A percentile compares a stretch with the other conserved stretches of the same genome.
These are phyloP conservation scores for Heliornis fulica DNA, from an alignment of 2,113 vertebrate genomes.

Conservation along the genomic window DNA sequence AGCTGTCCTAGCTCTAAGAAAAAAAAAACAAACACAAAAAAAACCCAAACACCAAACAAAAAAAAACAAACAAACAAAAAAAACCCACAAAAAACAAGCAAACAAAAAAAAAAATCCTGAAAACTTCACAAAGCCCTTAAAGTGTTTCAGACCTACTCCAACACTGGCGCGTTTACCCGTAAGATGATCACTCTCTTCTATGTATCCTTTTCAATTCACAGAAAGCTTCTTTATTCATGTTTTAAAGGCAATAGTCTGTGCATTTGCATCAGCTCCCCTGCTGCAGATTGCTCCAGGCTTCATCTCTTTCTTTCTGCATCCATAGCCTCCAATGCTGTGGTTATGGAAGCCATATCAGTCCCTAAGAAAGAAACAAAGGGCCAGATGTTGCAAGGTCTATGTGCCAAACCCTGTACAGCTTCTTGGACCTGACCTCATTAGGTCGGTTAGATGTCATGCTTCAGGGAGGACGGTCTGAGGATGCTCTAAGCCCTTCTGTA, in stretches of 20 bases:
- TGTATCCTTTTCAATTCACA: neutral
- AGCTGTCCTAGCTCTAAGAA: neutral
- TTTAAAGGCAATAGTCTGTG: neutral
- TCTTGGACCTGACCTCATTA: neutral
- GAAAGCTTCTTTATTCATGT: neutral
- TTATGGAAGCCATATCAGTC: neutral
- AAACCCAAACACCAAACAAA: neutral
- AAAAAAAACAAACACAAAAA: neutral
- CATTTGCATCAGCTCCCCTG: neutral
- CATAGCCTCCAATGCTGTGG: neutral
- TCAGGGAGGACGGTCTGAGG: neutral
- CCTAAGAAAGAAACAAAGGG: neutral
- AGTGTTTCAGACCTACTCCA: neutral
- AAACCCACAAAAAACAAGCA: too few species aligned
- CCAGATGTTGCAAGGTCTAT: neutral
- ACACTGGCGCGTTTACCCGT: neutral
- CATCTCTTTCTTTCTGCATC: neutral
- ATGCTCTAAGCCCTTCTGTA: neutral
- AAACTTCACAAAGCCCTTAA: neutral
- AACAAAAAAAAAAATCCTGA: neutral
- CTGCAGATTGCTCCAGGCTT: neutral
- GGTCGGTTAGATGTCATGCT: fast-evolving
- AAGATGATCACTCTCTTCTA: neutral
- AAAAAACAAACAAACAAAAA: neutral
- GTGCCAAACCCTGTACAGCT: neutral